Conservation (phyloP, 2,113 vertebrate genomes). For the Nanorana parkeri region DNA sequence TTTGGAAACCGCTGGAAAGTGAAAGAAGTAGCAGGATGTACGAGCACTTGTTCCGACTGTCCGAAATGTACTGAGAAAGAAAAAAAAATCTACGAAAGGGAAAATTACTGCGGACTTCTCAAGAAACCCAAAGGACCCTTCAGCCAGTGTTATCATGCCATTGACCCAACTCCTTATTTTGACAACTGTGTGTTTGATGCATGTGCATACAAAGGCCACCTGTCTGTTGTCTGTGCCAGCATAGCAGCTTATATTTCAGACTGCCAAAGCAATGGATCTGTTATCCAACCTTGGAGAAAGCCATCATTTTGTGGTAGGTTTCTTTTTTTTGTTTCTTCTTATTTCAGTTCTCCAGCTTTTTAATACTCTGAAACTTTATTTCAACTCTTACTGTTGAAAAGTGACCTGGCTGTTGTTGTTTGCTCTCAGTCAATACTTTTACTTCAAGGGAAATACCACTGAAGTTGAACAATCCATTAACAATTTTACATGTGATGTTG, state of each 20-base stretch:
- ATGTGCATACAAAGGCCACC: conserved; percentile 67
- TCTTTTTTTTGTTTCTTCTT: too few relatives aligned
- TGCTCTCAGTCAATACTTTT: too few relatives aligned
- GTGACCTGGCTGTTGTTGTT: too few relatives aligned
- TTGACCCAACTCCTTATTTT: conserved; percentile 61
- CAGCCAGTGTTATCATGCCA: conserved; percentile 59
- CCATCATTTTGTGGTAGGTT: conserved; percentile 68
- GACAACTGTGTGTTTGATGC: conserved; percentile 69
- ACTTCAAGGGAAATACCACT: too few relatives aligned
- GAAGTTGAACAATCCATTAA: too few relatives aligned
- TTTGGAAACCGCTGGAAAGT: conserved; percentile 76
- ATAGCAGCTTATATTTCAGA: conserved; percentile 64
- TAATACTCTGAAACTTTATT: too few relatives aligned
- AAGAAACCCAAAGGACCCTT: conserved; percentile 62
- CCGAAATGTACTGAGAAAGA: conserved; percentile 13
- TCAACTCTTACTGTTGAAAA: too few relatives aligned
- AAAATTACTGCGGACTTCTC: conserved; percentile 68
- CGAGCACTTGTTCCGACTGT: neutral
- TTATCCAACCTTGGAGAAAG: conserved; percentile 64
- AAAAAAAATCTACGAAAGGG: conserved; percentile 47
- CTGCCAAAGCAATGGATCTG: conserved; percentile 62
- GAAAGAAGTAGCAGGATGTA: conserved; percentile 69
- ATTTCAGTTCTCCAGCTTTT: too few relatives aligned
- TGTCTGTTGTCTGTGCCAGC: conserved; percentile 60
- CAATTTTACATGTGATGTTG: too few relatives aligned